Evolutionary conservation across 2,113 vertebrate genomes (phyloP).

Genomic region (Archocentrus centrarchus): DNA sequence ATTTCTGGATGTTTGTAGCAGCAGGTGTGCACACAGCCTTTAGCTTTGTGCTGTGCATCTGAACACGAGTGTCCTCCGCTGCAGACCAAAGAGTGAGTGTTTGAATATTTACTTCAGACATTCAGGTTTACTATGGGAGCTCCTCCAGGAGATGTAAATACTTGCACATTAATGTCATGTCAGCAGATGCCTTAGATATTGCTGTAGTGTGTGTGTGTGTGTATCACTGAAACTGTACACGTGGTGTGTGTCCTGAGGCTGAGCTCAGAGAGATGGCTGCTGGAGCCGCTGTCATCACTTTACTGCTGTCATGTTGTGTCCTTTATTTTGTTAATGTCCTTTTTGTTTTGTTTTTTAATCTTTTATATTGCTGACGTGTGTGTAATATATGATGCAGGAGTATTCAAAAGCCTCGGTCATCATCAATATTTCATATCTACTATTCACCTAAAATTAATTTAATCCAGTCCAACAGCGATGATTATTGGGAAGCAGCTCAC

Average conservation of each 20-base stretch:
- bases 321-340: not conserved
- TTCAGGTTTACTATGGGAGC: not conserved
- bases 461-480: too few species aligned
- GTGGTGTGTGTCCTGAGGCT: not conserved
- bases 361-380: not conserved
- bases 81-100: constrained; percentile 11
- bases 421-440: too few species aligned
- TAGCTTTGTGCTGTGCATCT: not conserved
- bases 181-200: constrained; percentile 57
- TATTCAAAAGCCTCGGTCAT: too few species aligned
- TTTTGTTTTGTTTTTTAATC: not conserved
- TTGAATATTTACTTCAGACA: constrained; percentile 28
- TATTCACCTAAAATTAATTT: too few species aligned
- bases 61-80: not conserved
- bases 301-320: not conserved
- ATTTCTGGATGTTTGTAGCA: constrained; percentile 32
- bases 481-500: too few species aligned
- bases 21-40: not conserved
- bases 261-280: constrained; percentile 13
- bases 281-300: not conserved
- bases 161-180: constrained; percentile 47
- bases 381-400: too few species aligned
- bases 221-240: not conserved
- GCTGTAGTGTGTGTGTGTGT: not conserved
- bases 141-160: constrained; percentile 2